Evolutionary conservation across 2,888 invertebrate species (phyloP).

Genomic region (Peribatodes rhomboidaria): DNA sequence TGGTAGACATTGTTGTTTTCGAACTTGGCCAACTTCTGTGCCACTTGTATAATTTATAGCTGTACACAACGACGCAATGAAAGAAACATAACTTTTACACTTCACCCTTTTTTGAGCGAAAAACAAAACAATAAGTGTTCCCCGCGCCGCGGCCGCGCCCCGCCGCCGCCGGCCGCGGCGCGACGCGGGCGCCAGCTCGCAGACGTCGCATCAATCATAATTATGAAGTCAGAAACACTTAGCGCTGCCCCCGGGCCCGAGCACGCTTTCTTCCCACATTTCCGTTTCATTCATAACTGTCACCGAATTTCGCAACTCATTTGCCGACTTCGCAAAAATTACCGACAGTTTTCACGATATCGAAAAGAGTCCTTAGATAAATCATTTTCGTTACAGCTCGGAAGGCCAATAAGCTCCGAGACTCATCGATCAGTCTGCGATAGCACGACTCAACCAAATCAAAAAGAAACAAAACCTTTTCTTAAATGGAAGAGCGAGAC

Average conservation of each 20-base stretch:
- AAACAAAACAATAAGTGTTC: conserved; percentile 26
- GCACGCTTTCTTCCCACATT: conserved; percentile 36
- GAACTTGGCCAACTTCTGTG: conserved; percentile 1
- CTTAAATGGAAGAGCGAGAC: not conserved
- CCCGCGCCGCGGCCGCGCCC: not conserved
- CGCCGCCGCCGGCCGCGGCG: conserved; percentile 6
- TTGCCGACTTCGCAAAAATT: conserved; percentile 35
- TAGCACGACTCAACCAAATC: conserved; percentile 5
- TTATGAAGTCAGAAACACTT: conserved; percentile 42
- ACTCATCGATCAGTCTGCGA: conserved; percentile 23
- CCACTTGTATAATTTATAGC: conserved; percentile 29
- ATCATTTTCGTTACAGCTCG: conserved; percentile 22
- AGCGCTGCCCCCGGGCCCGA: conserved; percentile 23
- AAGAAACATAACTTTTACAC: conserved; percentile 32
- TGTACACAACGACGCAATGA: conserved; percentile 28
- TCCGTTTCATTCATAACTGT: conserved; percentile 46
- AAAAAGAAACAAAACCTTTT: conserved; percentile 12
- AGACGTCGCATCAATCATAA: conserved; percentile 43
- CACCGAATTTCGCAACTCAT: conserved; percentile 42
- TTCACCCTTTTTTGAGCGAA: conserved; percentile 18
- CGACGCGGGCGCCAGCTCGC: conserved; percentile 14
- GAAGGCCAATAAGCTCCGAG: conserved; percentile 14
- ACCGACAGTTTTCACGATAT: conserved; percentile 19
- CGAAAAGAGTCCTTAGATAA: conserved; percentile 22
- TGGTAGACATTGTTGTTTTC: conserved; percentile 8